Conservation (phyloP, 1,140 invertebrate species). For the Orussus abietinus region DNA sequence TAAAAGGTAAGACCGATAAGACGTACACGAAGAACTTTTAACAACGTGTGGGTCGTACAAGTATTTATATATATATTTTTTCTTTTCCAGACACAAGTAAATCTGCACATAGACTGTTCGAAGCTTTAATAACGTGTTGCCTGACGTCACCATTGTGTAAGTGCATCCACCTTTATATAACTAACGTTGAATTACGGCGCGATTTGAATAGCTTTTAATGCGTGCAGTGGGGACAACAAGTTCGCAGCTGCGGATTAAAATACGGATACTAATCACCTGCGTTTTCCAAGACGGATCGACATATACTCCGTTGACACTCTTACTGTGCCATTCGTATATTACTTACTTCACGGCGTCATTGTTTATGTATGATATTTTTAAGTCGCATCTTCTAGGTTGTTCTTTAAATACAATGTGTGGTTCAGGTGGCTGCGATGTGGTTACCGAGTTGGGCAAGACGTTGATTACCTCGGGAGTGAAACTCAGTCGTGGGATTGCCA, state of each 20-base stretch:
- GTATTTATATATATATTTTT: constrained; percentile 1
- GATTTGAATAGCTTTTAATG: not conserved
- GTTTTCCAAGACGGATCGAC: too few relatives aligned
- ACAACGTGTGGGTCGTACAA: not conserved
- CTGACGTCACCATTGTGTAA: constrained; percentile 44
- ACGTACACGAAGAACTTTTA: constrained; percentile 2
- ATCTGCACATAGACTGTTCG: constrained; percentile 43
- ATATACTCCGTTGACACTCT: too few relatives aligned
- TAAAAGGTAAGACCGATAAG: constrained; percentile 31
- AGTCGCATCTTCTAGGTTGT: too few relatives aligned
- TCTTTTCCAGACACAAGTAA: constrained; percentile 42
- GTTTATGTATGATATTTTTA: too few relatives aligned
- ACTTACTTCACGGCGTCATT: too few relatives aligned
- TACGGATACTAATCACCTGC: too few relatives aligned
- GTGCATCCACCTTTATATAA: constrained; percentile 24
- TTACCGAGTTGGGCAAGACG: constrained; percentile 30
- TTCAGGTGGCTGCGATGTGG: constrained; percentile 37
- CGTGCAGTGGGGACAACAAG: constrained; percentile 12
- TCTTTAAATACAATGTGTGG: too few relatives aligned
- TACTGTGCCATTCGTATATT: too few relatives aligned
- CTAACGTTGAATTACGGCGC: constrained; percentile 1
- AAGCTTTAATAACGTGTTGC: constrained; percentile 48
- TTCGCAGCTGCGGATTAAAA: constrained; percentile 39
- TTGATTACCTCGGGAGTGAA: constrained; percentile 36
- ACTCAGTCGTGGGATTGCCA: constrained; percentile 39